Evolutionary conservation across 2,797 vertebrate genomes (phyloP).

Genomic region (Esox lucius): DNA sequence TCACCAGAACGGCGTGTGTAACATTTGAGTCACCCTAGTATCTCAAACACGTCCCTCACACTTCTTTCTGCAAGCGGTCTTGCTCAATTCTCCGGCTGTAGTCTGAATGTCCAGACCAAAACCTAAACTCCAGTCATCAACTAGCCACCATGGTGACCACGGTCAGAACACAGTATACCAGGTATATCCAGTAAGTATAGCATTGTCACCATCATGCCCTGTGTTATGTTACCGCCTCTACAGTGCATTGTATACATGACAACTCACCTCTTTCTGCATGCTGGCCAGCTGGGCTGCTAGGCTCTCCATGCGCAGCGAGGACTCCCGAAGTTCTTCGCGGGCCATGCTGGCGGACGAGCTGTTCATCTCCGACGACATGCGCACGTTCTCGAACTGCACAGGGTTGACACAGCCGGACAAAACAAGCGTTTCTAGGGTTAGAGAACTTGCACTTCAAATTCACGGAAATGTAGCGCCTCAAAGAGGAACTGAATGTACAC

Average conservation of each 20-base stretch:
- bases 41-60: background rate
- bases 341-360: slow-evolving; percentile 75
- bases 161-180: background rate
- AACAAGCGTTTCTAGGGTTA: slow-evolving; percentile 22
- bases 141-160: background rate
- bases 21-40: too few relatives aligned
- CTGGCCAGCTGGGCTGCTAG: slow-evolving; percentile 78
- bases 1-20: too few relatives aligned
- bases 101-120: background rate
- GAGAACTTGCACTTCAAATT: background rate
- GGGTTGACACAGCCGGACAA: slow-evolving; percentile 33
- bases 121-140: background rate
- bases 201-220: background rate
- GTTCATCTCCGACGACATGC: slow-evolving; percentile 81
- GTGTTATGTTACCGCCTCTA: background rate
- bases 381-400: slow-evolving; percentile 84
- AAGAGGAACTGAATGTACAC: slow-evolving; percentile 31
- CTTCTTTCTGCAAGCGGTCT: too few relatives aligned
- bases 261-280: slow-evolving; percentile 85
- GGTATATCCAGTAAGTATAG: too few relatives aligned
- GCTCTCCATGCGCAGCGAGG: slow-evolving; percentile 77
- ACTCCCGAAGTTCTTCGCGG: slow-evolving; percentile 87
- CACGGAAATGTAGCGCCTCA: background rate
- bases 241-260: background rate
- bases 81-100: too few relatives aligned